Evolutionary conservation across 2,888 invertebrate genomes (phyloP), one percentile per base, ranked within the genome.

Genomic region (Nephrotoma appendiculata): DNA sequence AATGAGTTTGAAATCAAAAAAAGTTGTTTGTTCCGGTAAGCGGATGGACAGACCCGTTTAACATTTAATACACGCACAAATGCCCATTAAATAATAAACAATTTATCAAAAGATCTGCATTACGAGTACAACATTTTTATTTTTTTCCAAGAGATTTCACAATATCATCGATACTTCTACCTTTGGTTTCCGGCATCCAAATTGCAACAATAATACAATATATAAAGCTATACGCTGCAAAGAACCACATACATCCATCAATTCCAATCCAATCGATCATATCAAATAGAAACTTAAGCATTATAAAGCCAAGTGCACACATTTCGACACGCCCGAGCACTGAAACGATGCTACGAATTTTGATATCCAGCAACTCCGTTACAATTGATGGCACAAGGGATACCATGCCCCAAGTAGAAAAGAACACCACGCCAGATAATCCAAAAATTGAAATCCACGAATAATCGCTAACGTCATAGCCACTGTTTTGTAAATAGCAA

Each of bases 101-200:
- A 31, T 31, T 31, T 31, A 2, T 31, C 31, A 31, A 31, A 31
- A 31, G 31, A 31, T 2, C 31, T 31, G 2, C 31, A 31, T 31
- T 31, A 31, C 31, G 31, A 2, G 31, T 31, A 31, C 2, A 31
- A 31, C 31, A 31, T 9, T 71, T n/a, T 71, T 71, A 71, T 71
- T 71, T 31, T 71, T 71, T 71, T 31, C 71, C 71, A 9, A 71
- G 71, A 71, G 71, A 71, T 71, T 88, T 89, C 87, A 91, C 87
- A 87, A 91, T 90, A 6, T 88, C 87, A 45, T 91, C 91, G 45
- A 90, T 89, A 9, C 89, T 90, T 87, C 90, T 91, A 5, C 91
- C 91, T 87, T 90, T 91, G 2, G 92, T 91, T 88, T 91, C 91
- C 1, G 91, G 91, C 19, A 91, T 87, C 87, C 89, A 90, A 0